A percentile compares a stretch with the other conserved stretches of the same genome.
phyloP scores from a whole-genome alignment of 2,888 invertebrate genomes.

The Diarsia mendica region DNA sequence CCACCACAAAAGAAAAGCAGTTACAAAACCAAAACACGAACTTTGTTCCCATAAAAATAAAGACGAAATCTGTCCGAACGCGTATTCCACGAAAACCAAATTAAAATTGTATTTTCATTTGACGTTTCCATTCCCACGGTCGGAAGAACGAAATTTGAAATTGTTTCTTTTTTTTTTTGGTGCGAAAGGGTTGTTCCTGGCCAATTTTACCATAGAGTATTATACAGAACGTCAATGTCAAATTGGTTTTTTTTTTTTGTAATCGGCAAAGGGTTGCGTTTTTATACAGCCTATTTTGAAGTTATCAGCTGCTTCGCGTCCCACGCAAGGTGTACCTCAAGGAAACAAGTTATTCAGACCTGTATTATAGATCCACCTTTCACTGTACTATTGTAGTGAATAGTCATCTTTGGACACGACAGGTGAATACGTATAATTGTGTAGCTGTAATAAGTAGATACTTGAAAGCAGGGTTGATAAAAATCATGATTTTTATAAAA shows the following conservation, averaged over 20 bases:
- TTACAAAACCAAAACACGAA: conserved; percentile 46
- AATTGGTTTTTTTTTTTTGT: conserved; percentile 21
- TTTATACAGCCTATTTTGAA: conserved; percentile 29
- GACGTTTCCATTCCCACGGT: conserved; percentile 67
- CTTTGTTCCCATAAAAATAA: conserved; percentile 37
- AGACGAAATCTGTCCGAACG: conserved; percentile 35
- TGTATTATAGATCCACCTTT: conserved; percentile 48
- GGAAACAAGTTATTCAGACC: conserved; percentile 56
- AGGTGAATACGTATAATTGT: conserved; percentile 36
- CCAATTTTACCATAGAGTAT: conserved; percentile 28
- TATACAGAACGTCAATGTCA: conserved; percentile 16
- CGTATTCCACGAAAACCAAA: conserved; percentile 15
- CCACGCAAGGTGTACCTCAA: conserved; percentile 45
- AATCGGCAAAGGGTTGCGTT: conserved; percentile 18
- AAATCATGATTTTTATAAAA: no score
- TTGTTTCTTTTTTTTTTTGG: conserved; percentile 36
- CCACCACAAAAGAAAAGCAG: conserved; percentile 32
- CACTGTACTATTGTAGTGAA: conserved; percentile 48
- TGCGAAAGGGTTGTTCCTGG: conserved; percentile 36
- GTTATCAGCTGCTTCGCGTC: conserved; percentile 39
- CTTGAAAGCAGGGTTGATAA: no score
- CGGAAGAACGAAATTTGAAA: conserved; percentile 61
- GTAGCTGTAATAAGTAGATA: conserved; percentile 1
- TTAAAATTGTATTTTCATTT: conserved; percentile 47
- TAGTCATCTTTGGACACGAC: conserved; percentile 37